Percentiles rank a stretch among this genome's conserved stretches.
Evolutionary conservation across 1,140 invertebrate species (phyloP).

Genomic region (Cyrtorhinus lividipennis): DNA sequence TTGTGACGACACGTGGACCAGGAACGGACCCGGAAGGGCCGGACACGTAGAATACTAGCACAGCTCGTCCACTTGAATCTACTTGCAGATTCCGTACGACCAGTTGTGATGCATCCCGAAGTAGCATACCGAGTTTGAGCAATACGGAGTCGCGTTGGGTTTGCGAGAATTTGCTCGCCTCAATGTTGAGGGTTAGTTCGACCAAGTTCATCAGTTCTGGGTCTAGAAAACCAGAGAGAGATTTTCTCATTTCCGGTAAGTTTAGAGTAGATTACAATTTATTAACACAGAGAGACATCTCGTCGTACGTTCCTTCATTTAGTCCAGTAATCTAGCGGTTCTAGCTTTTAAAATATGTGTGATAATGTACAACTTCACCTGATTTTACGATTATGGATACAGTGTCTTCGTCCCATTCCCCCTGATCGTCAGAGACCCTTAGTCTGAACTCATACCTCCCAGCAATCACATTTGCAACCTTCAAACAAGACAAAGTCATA

Average conservation of each 20-base stretch:
- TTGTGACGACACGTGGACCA: conserved; percentile 41
- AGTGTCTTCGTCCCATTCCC: conserved; percentile 58
- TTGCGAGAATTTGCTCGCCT: conserved; percentile 46
- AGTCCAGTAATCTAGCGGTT: no score
- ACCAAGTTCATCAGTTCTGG: conserved; percentile 57
- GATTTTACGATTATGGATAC: conserved; percentile 73
- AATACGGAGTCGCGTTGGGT: conserved; percentile 58
- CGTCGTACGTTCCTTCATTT: no score
- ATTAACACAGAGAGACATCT: no score
- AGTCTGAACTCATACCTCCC: conserved; percentile 79
- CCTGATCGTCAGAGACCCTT: conserved; percentile 79
- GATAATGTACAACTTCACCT: conserved; percentile 34
- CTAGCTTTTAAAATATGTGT: no score
- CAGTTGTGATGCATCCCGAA: conserved; percentile 51
- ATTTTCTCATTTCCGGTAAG: not conserved
- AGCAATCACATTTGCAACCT: conserved; percentile 68
- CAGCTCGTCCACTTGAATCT: conserved; percentile 42
- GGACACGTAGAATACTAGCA: conserved; percentile 45
- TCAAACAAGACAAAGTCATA: no score
- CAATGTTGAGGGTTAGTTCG: conserved; percentile 61
- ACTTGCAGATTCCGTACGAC: conserved; percentile 44
- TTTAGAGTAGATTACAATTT: no score
- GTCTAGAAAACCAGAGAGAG: no score
- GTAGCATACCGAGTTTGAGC: conserved; percentile 54
- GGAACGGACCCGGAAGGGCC: conserved; percentile 35